phyloP scores from a whole-genome alignment of 2,888 invertebrate genomes.

The Heliconius ethilla region DNA sequence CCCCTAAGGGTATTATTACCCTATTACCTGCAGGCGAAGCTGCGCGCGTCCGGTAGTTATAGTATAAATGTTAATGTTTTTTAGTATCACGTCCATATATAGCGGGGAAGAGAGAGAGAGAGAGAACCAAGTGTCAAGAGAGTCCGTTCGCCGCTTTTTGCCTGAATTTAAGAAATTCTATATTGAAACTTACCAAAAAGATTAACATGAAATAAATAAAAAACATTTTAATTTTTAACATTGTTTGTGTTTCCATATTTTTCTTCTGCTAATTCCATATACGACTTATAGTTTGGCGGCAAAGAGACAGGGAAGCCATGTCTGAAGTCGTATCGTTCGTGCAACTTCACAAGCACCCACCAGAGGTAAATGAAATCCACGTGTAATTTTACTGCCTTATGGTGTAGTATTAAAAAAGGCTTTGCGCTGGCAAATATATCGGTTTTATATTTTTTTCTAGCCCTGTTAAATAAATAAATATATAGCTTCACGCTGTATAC shows the following conservation, averaged over 20 bases:
- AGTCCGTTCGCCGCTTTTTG: not conserved
- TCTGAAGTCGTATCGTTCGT: slow-evolving; percentile 46
- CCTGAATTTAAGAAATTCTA: not conserved
- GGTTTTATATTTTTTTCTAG: not conserved
- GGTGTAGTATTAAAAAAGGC: slow-evolving; percentile 46
- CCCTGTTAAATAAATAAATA: not conserved
- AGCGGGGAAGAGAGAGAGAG: not conserved
- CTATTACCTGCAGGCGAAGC: no score
- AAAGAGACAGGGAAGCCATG: slow-evolving; percentile 40
- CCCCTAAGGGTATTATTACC: no score
- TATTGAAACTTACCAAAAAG: not conserved
- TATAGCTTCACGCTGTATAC: not conserved
- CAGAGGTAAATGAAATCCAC: slow-evolving; percentile 54
- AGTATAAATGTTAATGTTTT: not conserved
- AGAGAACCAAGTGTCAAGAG: not conserved
- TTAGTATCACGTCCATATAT: not conserved
- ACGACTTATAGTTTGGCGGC: slow-evolving; percentile 27
- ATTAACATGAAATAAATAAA: not conserved
- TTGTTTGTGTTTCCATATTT: not conserved
- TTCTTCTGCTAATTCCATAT: no score
- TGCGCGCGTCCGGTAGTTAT: no score
- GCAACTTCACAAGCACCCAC: slow-evolving; percentile 53
- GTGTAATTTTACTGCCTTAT: slow-evolving; percentile 50
- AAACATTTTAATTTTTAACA: not conserved
- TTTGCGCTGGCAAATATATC: slow-evolving; percentile 9